Percentiles rank a stretch among this genome's conserved stretches.
phyloP scores from a whole-genome alignment of 2,888 invertebrate genomes.

The Idaea biselata region DNA sequence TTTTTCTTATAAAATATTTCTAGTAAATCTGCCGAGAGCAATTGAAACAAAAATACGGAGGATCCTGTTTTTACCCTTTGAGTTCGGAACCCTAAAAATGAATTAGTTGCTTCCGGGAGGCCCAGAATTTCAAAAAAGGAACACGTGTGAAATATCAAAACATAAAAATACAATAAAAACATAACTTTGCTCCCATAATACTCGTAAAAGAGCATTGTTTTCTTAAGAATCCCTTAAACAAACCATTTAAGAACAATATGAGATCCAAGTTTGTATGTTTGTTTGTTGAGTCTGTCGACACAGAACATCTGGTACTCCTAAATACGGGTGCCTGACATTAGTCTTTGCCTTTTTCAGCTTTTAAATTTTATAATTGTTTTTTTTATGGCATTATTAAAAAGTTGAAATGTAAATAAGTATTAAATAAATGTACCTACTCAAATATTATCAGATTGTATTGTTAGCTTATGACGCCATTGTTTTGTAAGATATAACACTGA shows the following conservation, averaged over 20 bases:
- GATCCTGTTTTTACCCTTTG: no score
- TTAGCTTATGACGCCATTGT: no score
- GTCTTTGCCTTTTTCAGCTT: neutral
- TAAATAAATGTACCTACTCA: no score
- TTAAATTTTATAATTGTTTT: neutral
- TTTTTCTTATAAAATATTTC: no score
- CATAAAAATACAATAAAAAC: neutral
- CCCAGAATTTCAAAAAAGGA: neutral
- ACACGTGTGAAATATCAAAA: neutral
- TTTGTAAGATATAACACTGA: no score
- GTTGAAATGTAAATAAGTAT: no score
- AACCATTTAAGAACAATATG: neutral
- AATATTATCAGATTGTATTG: no score
- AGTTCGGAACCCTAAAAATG: no score
- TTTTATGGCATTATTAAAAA: neutral
- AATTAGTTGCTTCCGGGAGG: neutral
- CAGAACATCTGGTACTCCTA: neutral
- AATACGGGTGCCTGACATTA: neutral
- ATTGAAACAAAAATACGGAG: no score
- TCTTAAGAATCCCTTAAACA: neutral
- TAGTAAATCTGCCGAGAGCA: no score
- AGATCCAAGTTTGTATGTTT: neutral
- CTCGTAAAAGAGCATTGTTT: neutral
- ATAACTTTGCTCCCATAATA: neutral
- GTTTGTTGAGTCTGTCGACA: neutral